phyloP scores from a whole-genome alignment of 2,888 invertebrate genomes.

The Zygogramma bicolorata region DNA sequence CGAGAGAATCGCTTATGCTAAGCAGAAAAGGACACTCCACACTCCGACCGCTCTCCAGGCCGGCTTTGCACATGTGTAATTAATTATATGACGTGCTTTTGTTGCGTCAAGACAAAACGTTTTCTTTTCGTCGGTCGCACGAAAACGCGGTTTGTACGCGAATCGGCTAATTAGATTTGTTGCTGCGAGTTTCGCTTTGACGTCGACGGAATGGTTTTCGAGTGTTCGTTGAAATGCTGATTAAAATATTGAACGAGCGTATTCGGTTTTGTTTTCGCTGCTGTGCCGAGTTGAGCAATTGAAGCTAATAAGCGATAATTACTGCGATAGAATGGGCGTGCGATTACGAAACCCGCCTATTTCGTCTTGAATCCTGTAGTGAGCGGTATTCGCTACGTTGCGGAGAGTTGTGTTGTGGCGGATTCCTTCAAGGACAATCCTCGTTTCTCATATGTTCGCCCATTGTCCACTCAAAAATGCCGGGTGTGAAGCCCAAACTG shows the following conservation, averaged over 20 bases:
- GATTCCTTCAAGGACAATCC: not conserved
- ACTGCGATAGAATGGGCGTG: not conserved
- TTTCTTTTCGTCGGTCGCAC: slow-evolving; percentile 34
- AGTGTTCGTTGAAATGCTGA: slow-evolving; percentile 22
- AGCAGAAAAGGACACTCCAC: slow-evolving; percentile 49
- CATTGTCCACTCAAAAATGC: no score
- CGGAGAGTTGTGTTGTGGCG: not conserved
- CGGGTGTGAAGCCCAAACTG: no score
- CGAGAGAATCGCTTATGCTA: slow-evolving; percentile 41
- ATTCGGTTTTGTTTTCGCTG: slow-evolving; percentile 5
- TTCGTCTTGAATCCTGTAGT: not conserved
- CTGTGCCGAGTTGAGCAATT: slow-evolving; percentile 2
- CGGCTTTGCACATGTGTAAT: slow-evolving; percentile 41
- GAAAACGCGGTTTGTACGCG: slow-evolving; percentile 34
- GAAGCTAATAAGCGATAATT: slow-evolving; percentile 10
- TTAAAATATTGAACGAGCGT: slow-evolving; percentile 30
- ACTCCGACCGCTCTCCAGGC: slow-evolving; percentile 22
- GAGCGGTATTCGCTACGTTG: not conserved
- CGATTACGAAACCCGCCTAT: not conserved
- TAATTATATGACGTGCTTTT: slow-evolving; percentile 41
- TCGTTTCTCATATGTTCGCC: no score
- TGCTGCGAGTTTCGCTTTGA: slow-evolving; percentile 17
- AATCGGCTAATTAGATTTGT: slow-evolving; percentile 43
- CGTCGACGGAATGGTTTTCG: not conserved
- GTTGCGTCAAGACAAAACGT: slow-evolving; percentile 41